Percentiles rank a stretch among this genome's conserved stretches.
phyloP scores from a whole-genome alignment of 2,113 vertebrate genomes.

The Cricetomys ansorgei region DNA sequence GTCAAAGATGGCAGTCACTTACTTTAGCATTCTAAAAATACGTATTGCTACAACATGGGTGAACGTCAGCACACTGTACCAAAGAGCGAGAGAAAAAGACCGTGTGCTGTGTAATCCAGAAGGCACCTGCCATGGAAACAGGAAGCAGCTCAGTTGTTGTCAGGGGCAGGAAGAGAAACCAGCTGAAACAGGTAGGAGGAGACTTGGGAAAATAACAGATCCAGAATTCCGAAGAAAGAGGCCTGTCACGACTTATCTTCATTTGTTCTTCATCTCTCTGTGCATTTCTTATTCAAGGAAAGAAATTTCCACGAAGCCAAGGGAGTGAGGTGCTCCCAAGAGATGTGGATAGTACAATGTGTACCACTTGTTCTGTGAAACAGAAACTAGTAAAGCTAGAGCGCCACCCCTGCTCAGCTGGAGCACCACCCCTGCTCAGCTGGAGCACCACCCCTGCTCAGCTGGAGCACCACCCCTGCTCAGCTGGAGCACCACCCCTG shows the following conservation, averaged over 20 bases:
- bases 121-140: background rate
- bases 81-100: background rate
- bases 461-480: background rate
- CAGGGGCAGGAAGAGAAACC: background rate
- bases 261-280: background rate
- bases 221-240: background rate
- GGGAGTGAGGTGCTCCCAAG: background rate
- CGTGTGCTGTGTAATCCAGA: background rate
- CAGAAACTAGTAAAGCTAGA: background rate
- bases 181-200: background rate
- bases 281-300: background rate
- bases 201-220: background rate
- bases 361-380: background rate
- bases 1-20: background rate
- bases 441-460: background rate
- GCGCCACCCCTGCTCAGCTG: rapidly evolving
- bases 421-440: background rate
- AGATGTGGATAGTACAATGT: background rate
- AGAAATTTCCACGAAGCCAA: background rate
- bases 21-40: background rate
- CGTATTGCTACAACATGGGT: too few relatives aligned
- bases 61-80: background rate
- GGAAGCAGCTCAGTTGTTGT: background rate
- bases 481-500: background rate
- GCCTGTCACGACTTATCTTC: background rate